Evolutionary conservation across 2,113 vertebrate genomes (phyloP).

Genomic region (Cavia aperea): DNA sequence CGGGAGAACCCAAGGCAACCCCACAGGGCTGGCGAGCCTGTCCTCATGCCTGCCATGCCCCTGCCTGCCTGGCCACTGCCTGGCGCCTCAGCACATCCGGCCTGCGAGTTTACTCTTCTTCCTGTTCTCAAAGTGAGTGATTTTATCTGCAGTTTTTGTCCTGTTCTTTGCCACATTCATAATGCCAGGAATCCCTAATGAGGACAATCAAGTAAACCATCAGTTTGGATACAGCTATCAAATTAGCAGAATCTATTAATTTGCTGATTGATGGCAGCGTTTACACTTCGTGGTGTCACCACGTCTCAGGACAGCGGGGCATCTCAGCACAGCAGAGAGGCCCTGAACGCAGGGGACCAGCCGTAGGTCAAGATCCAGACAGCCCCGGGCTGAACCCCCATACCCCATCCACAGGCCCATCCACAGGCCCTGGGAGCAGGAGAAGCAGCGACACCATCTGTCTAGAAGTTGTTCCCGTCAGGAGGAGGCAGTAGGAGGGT

Average conservation of each 20-base stretch:
- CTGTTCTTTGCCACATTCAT: not conserved
- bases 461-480: fast-evolving
- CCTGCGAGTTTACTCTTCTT: fast-evolving
- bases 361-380: not conserved
- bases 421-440: no score
- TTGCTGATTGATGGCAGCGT: not conserved
- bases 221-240: not conserved
- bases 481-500: not conserved
- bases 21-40: not conserved
- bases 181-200: not conserved
- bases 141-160: not conserved
- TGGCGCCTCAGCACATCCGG: fast-evolving
- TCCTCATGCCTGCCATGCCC: not conserved
- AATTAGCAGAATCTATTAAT: not conserved
- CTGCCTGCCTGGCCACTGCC: fast-evolving
- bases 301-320: not conserved
- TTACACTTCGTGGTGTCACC: not conserved
- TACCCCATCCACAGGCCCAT: not conserved
- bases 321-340: not conserved
- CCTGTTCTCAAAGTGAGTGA: not conserved
- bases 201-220: not conserved
- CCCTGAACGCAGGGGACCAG: not conserved
- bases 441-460: fast-evolving
- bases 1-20: not conserved
- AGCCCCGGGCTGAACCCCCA: not conserved